These are phyloP conservation scores for Phaonia tiefii DNA, from an alignment of 2,888 invertebrate genomes.

Conservation along the genomic window DNA sequence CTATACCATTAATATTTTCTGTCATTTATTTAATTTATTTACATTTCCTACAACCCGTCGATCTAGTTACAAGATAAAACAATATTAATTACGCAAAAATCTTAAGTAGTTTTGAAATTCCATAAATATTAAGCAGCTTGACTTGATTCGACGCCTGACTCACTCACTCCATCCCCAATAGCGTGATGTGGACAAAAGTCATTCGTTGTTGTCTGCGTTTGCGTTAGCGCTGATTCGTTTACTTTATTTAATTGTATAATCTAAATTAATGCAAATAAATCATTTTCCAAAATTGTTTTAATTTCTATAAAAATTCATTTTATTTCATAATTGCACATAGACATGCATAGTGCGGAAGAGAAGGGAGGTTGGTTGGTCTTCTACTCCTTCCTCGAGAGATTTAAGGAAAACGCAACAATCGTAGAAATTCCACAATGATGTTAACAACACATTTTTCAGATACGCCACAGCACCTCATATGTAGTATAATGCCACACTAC, in stretches of 20 bases:
- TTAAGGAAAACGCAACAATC: conserved; percentile 54
- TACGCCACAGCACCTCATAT: neutral
- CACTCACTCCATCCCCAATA: too few relatives aligned
- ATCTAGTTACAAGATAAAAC: too few relatives aligned
- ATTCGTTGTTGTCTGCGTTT: neutral
- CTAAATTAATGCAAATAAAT: conserved; percentile 31
- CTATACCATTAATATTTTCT: too few relatives aligned
- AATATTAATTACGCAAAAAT: too few relatives aligned
- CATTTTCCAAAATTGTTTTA: conserved; percentile 19
- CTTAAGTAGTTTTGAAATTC: too few relatives aligned
- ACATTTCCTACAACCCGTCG: too few relatives aligned
- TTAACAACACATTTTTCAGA: conserved; percentile 38
- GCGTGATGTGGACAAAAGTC: too few relatives aligned
- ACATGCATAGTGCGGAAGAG: conserved; percentile 53
- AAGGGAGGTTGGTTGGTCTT: too few relatives aligned
- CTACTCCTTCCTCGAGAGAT: neutral
- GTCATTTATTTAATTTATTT: too few relatives aligned
- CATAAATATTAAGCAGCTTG: too few relatives aligned
- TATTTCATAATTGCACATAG: conserved; percentile 64
- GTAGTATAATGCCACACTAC: neutral
- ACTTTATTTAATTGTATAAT: conserved; percentile 11
- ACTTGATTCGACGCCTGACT: too few relatives aligned
- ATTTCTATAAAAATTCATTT: conserved; percentile 55
- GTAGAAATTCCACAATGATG: conserved; percentile 1
- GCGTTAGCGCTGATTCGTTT: too few relatives aligned